A percentile compares a stretch with the other conserved stretches of the same genome.
Evolutionary conservation across 2,797 vertebrate genomes (phyloP).

Genomic region (Mormyrus hasselquistii): DNA sequence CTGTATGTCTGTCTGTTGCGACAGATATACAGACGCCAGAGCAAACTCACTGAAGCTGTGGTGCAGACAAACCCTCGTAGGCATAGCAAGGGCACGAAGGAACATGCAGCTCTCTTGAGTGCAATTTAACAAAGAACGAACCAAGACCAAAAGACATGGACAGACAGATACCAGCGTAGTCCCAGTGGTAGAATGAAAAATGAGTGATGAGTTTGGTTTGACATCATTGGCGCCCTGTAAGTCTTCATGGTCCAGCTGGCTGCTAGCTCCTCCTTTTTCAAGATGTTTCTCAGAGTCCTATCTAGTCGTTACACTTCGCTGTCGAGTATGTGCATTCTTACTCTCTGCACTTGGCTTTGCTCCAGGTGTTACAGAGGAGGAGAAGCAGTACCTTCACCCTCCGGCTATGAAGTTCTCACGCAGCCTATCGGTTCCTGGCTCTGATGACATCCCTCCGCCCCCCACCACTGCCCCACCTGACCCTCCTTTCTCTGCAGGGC

Average conservation of each 20-base stretch:
- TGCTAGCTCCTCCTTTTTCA: background rate
- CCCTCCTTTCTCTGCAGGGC: slow-evolving; percentile 75
- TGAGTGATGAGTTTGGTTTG: background rate
- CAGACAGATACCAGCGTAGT: slow-evolving; percentile 22
- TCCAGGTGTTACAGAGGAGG: slow-evolving; percentile 79
- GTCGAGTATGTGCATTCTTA: background rate
- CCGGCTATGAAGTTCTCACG: slow-evolving; percentile 84
- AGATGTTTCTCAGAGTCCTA: background rate
- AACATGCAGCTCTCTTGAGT: background rate
- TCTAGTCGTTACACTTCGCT: background rate
- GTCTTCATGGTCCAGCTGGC: background rate
- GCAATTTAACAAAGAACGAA: background rate
- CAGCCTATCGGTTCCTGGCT: slow-evolving; percentile 83
- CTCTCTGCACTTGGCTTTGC: slow-evolving; percentile 7
- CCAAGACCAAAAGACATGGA: slow-evolving; percentile 16
- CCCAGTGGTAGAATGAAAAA: background rate
- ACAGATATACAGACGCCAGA: slow-evolving; percentile 18
- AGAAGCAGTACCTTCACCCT: slow-evolving; percentile 77
- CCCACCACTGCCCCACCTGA: slow-evolving; percentile 84
- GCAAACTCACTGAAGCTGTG: background rate
- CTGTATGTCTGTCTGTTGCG: slow-evolving; percentile 17
- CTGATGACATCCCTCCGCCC: slow-evolving; percentile 86
- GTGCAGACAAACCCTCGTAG: slow-evolving; percentile 9
- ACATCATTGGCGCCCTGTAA: background rate
- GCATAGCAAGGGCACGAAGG: slow-evolving; percentile 15